Percentiles rank a stretch among this genome's conserved stretches.
These are phyloP conservation scores for Sardina pilchardus DNA, from an alignment of 2,113 vertebrate genomes.

Conservation along the genomic window DNA sequence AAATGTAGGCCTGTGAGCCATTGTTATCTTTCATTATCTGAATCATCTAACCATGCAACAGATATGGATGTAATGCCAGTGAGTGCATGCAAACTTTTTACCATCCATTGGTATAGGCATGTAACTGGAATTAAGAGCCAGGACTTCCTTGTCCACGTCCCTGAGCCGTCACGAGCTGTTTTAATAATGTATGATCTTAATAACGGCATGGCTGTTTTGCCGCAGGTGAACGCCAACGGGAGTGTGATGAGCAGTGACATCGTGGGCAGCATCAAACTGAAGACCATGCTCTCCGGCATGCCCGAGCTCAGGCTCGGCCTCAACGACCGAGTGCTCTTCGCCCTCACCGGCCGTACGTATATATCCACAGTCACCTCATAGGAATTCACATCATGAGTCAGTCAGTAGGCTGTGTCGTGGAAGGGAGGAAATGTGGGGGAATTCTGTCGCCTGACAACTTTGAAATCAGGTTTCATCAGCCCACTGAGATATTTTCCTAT, in stretches of 20 bases:
- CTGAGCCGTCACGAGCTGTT: not conserved
- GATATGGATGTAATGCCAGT: too few species aligned
- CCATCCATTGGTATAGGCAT: not conserved
- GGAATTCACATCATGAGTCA: not conserved
- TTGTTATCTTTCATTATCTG: too few species aligned
- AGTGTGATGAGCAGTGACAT: slow-evolving; percentile 91
- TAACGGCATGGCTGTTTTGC: not conserved
- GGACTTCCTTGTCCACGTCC: not conserved
- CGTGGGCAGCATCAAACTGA: slow-evolving; percentile 87
- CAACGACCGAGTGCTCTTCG: slow-evolving; percentile 87
- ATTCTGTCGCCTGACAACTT: not conserved
- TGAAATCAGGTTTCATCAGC: not conserved
- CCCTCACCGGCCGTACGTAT: slow-evolving; percentile 87
- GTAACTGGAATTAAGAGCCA: not conserved
- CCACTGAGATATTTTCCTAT: not conserved
- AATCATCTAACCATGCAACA: too few species aligned
- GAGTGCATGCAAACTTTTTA: too few species aligned
- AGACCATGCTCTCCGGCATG: slow-evolving; percentile 91
- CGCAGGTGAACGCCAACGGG: slow-evolving; percentile 84
- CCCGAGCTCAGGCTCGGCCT: slow-evolving; percentile 87
- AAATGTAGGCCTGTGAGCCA: too few species aligned
- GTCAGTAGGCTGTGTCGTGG: not conserved
- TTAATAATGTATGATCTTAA: not conserved
- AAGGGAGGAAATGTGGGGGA: not conserved
- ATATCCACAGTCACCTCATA: not conserved